Base-by-base conservation (phyloP, 30 jellyfish, hydroid and myxozoan genomes). In the Cassiopea xamachana region DNA sequence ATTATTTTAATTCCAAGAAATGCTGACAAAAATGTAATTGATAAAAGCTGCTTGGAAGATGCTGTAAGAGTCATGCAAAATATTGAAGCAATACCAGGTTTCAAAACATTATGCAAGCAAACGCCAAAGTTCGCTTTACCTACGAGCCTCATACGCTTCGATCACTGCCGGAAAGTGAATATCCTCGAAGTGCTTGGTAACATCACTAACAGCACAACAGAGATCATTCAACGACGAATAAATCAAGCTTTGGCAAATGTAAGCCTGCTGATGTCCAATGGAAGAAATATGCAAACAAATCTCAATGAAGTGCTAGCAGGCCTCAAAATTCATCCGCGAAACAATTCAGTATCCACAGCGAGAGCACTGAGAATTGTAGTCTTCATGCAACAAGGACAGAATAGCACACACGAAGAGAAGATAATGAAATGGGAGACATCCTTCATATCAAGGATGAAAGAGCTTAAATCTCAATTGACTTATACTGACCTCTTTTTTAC, bases 261-360 rank as follows among this genome's bases (percentile, higher is more conserved):
- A 1, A 77, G 84, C 27, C 16, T 9, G 70, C 60, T 87, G 39
- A 87, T 87, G 94, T 87, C 94, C 48, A 87, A 87, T 67, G 94
- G 94, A 46, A 76, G 94, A 59, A 79, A 78, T 44, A 17, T 89
- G 1, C 64, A 27, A 8, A 48, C 77, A 13, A 87, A 87, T 69
- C 44, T 78, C 4, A 48, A 84, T 6, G 76, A 73, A 19, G 45
- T 59, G 18, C 18, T 73, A 7, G 75, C 84, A 16, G 78, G 64
- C 60, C 50, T 84, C 46, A 70, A 14, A 48, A 2, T 71, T 8
- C 51, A 48, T n/a, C 1, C 85, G 13, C 5, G 76, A n/a, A 18
- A n/a, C 27, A 27, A 64, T 9, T 48, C 70, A n/a, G 89, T 51
- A 18, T 50, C 94, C 0, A 90, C 94, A 19, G n/a, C n/a, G n/a